A percentile compares a stretch with the other conserved stretches of the same genome.
Evolutionary conservation across 2,797 vertebrate genomes (phyloP).

Genomic region (Triplophysa bombifrons): DNA sequence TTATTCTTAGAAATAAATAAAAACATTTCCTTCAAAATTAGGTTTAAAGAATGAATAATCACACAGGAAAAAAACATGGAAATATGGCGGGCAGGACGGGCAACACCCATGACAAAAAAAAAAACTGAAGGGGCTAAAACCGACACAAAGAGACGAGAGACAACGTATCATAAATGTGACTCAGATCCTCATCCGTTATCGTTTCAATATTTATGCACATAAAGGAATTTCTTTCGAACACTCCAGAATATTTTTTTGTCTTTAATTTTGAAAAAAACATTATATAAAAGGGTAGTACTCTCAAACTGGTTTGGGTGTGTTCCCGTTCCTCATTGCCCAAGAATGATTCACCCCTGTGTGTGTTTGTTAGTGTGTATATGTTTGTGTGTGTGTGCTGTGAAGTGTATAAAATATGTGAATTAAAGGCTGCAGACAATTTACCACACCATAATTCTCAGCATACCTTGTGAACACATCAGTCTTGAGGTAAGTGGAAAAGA

Average conservation of each 20-base stretch:
- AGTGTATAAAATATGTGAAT: not conserved
- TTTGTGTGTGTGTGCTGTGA: constrained; percentile 4
- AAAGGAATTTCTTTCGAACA: not conserved
- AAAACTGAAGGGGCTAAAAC: not conserved
- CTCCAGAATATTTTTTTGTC: not conserved
- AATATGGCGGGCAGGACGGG: not conserved
- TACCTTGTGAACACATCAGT: not conserved
- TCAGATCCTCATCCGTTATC: not conserved
- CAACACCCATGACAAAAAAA: constrained; percentile 12
- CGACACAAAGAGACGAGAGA: not conserved
- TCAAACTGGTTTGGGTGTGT: not conserved
- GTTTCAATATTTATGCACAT: not conserved
- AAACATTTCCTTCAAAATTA: not conserved
- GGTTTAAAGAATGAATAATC: not conserved
- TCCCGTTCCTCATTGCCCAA: not conserved
- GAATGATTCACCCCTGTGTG: constrained; percentile 2
- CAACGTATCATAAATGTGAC: not conserved
- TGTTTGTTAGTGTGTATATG: not conserved
- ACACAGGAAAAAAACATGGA: not conserved
- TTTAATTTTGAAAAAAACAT: too few relatives aligned
- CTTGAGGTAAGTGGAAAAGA: constrained; percentile 9
- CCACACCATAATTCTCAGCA: not conserved
- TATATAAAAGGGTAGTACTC: not conserved
- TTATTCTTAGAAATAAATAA: not conserved
- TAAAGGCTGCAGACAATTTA: not conserved